Percentiles rank a stretch among this genome's conserved stretches.
Evolutionary conservation across 2,113 vertebrate species (phyloP).

Genomic region (western clawed frog (Xenopus tropicalis)): DNA sequence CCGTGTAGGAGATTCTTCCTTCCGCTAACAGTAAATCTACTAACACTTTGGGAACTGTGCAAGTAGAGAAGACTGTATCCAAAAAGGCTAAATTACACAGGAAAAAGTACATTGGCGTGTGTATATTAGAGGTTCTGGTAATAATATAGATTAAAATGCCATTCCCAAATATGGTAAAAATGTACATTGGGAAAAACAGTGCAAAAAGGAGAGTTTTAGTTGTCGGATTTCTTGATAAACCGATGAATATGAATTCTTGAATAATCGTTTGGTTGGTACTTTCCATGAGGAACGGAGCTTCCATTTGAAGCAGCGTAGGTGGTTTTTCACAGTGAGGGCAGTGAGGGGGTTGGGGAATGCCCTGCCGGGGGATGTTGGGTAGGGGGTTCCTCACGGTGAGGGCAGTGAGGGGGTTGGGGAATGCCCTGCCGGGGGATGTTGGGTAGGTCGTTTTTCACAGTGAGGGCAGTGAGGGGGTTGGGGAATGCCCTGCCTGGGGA

Average conservation of each 20-base stretch:
- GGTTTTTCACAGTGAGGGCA: no score
- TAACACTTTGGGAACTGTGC: not conserved
- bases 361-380: no score
- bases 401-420: no score
- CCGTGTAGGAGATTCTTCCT: not conserved
- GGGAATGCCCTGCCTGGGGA: no score
- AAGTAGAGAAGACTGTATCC: not conserved
- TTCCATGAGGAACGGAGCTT: no score
- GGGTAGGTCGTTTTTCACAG: no score
- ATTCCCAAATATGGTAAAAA: slow-evolving; percentile 1
- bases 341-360: no score
- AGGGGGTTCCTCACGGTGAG: no score
- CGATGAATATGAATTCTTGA: not conserved
- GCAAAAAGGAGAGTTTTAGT: not conserved
- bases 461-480: no score
- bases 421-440: no score
- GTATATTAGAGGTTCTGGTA: not conserved
- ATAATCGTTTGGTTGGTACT: not conserved
- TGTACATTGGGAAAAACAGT: not conserved
- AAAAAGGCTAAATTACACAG: not conserved
- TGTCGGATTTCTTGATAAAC: not conserved
- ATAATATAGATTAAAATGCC: not conserved
- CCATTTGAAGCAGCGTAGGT: no score
- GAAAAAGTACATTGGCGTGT: not conserved
- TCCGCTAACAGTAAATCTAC: not conserved